Base-by-base conservation (phyloP, 2,113 vertebrate genomes). In the Hippoglossus stenolepis region DNA sequence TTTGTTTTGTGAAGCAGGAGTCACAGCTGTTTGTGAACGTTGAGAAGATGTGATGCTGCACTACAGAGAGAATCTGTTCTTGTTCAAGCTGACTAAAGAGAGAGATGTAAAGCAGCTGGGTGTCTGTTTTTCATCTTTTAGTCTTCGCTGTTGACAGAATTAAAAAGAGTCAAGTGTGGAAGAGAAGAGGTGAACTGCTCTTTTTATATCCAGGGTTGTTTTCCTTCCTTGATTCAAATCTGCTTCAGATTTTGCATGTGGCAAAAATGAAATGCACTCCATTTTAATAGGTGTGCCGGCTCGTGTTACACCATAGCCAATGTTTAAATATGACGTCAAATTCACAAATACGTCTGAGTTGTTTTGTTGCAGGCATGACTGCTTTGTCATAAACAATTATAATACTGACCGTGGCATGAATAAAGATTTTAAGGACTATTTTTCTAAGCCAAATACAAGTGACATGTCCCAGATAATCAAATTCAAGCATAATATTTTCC, bases 11-110 rank as follows among this genome's bases (percentile, higher is more conserved):
- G 8, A 68, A 10, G 17, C 6, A 21, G 18, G 40, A 18, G 20
- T 53, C 57, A 35, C 70, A 70, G 59, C 53, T 59, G 69, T 66
- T 61, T 24, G 23, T 24, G 23, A 64, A 64, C n/a, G 40, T 35
- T 35, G 1, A 40, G 38, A 3, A 40, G 54, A 26, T 23, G 74
- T 58, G 21, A 47, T 15, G 35, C 59, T 18, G 49, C n/a, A 45
- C 28, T n/a, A 35, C 38, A 73, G 1, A 17, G 26, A 72, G n/a
- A 60, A 69, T 65, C 58, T 76, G 47, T 72, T 82, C 43, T 31
- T 38, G 4, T 26, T 80, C 61, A 66, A 23, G 65, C 31, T 70
- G 51, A 67, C 71, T 49, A 77, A 31, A 31, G 31, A 28, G 5
- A 28, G 28, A 31, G 31, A 7, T 31, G 31, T 31, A 31, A 14